These are phyloP conservation scores for Enteromius anoplus DNA, from an alignment of 2,797 vertebrate genomes.

Conservation along the genomic window DNA sequence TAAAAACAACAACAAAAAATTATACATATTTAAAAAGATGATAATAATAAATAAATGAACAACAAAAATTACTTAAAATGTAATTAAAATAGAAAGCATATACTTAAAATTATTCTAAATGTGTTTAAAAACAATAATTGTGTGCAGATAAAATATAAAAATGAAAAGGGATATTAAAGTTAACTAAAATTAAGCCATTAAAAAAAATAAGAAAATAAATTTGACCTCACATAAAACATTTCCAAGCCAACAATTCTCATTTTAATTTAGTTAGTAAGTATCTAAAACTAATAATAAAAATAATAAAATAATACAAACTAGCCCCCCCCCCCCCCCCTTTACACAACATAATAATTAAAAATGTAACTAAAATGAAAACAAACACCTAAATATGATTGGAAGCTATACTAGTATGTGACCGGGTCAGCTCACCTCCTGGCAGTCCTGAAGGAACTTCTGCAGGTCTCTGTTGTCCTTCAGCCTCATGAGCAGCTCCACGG, in stretches of 20 bases:
- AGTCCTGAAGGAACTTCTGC: constrained; percentile 97
- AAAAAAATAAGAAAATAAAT: no score
- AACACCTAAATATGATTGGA: neutral
- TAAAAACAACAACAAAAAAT: neutral
- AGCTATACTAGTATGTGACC: neutral
- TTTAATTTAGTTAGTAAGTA: neutral
- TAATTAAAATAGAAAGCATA: neutral
- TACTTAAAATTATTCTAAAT: neutral
- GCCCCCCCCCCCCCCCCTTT: no score
- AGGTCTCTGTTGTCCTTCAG: constrained; percentile 97
- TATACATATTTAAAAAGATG: no score
- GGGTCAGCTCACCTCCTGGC: constrained; percentile 87
- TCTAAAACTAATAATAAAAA: neutral
- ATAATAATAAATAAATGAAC: neutral
- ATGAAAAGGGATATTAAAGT: neutral
- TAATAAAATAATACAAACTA: neutral
- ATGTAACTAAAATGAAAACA: neutral
- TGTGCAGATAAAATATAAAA: neutral
- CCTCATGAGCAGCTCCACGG: constrained; percentile 89
- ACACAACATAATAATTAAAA: neutral
- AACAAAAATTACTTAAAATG: neutral
- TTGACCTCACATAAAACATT: no score
- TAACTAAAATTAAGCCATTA: neutral
- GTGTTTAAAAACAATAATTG: neutral
- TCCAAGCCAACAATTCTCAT: neutral